Conservation (phyloP, 1,140 invertebrate genomes). For the Meloidogyne exigua region DNA sequence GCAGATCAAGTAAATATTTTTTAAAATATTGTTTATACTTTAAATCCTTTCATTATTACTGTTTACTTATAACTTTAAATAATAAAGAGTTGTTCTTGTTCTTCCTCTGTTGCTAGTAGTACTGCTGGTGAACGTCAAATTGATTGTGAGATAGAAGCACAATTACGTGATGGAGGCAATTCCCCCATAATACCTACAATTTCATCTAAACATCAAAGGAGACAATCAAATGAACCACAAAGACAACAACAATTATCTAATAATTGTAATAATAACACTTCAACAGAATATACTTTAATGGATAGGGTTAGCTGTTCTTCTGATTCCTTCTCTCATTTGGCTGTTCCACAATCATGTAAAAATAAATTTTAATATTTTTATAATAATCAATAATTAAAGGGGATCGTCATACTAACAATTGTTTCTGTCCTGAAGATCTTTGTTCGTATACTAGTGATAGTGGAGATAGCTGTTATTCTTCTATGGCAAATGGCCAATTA, state of each 20-base stretch:
- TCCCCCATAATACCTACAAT: not conserved
- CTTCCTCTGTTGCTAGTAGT: not conserved
- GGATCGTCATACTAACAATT: constrained; percentile 17
- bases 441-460: constrained; percentile 39
- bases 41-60: no score
- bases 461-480: constrained; percentile 43
- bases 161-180: not conserved
- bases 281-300: constrained; percentile 28
- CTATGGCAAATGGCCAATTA: constrained; percentile 37
- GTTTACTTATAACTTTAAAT: no score
- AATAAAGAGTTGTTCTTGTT: not conserved
- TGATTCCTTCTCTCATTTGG: constrained; percentile 28
- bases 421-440: constrained; percentile 31
- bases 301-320: constrained; percentile 30
- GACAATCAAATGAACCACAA: not conserved
- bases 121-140: not conserved
- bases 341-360: constrained; percentile 31
- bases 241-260: constrained; percentile 1
- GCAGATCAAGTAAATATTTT: not conserved
- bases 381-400: constrained; percentile 21
- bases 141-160: not conserved
- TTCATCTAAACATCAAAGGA: constrained; percentile 1
- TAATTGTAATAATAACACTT: not conserved
- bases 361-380: not conserved
- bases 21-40: no score